Evolutionary conservation across 2,888 invertebrate genomes (phyloP).

Genomic region (Drosophila mettleri): DNA sequence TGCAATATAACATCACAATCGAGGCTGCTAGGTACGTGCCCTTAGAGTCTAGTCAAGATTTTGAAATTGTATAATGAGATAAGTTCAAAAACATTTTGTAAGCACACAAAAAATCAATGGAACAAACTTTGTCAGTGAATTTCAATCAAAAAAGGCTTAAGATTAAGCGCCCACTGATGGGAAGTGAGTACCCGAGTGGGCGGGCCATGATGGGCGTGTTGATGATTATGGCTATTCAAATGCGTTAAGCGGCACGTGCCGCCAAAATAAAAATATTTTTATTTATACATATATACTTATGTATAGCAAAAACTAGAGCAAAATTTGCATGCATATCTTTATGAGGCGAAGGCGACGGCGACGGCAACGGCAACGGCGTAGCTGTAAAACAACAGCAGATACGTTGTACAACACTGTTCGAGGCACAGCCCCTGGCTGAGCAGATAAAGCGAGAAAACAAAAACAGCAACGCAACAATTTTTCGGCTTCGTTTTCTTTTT

Average conservation of each 20-base stretch:
- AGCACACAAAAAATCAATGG: not conserved
- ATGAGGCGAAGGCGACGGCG: conserved; percentile 43
- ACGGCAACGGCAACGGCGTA: conserved; percentile 42
- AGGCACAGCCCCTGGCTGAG: not conserved
- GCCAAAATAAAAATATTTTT: conserved; percentile 13
- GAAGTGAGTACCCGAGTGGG: not conserved
- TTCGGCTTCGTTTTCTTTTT: conserved; percentile 49
- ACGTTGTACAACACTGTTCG: conserved; percentile 13
- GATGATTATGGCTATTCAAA: conserved; percentile 57
- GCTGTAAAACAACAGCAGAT: conserved; percentile 52
- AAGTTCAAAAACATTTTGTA: not conserved
- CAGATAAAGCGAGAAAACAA: conserved; percentile 32
- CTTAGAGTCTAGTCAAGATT: too few relatives aligned
- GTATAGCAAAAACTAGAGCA: conserved; percentile 47
- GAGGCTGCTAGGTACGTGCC: too few relatives aligned
- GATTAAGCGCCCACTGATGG: conserved; percentile 17
- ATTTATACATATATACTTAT: not conserved
- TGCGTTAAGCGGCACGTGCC: conserved; percentile 19
- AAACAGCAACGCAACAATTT: conserved; percentile 73
- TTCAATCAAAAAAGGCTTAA: conserved; percentile 22
- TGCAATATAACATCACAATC: too few relatives aligned
- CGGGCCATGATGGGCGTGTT: conserved; percentile 2
- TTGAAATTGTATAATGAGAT: not conserved
- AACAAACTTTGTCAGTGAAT: conserved; percentile 12
- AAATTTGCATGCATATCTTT: conserved; percentile 74